Base-by-base conservation (phyloP, 1,140 invertebrate species). In the Scaptodrosophila lebanonensis region DNA sequence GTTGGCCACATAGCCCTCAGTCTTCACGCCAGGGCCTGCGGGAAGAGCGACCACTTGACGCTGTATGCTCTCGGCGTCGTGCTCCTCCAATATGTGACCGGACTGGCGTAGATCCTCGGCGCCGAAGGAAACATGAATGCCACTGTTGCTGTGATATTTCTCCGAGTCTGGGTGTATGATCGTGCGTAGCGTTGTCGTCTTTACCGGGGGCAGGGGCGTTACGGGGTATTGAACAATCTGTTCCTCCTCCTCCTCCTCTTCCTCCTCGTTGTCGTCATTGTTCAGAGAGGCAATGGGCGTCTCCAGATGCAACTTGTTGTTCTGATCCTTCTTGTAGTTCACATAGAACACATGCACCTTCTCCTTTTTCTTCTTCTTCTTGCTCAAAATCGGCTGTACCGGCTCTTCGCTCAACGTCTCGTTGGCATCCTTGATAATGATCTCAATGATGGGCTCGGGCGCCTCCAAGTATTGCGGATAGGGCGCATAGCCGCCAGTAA, bases 281-380 rank as follows among this genome's bases (percentile, higher is more conserved):
- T 84, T 84, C 1, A 87, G 54, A 4, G 86, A 87, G 20, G 84
- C 72, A 20, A 87, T 84, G 2, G 85, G 85, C 15, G 73, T 61
- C 38, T 87, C 85, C 51, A 87, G 29, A 3, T 85, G 66, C 84
- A 88, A 6, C 66, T 88, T 71, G 87, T 89, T 79, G 88, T 92
- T 90, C 16, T 92, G 90, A 64, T 92, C 93, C 84, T 95, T 95
- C 62, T 95, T 93, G 73, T 96, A 96, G 83, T 95, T 95, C 0
- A 96, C 94, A 71, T 96, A 96, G 83, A 95, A 96, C 2, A 96
- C 95, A 69, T 96, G 94, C 36, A 96, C 93, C 8, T 94, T 93
- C 79, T 95, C 93, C 77, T 94, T 94, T 71, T 82, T 85, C 57
- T 91, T 91, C 63, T 92, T 91, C 44, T 88, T 89, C 39, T 88